phyloP scores from a whole-genome alignment of 2,888 invertebrate species.

The Muscina levida region DNA sequence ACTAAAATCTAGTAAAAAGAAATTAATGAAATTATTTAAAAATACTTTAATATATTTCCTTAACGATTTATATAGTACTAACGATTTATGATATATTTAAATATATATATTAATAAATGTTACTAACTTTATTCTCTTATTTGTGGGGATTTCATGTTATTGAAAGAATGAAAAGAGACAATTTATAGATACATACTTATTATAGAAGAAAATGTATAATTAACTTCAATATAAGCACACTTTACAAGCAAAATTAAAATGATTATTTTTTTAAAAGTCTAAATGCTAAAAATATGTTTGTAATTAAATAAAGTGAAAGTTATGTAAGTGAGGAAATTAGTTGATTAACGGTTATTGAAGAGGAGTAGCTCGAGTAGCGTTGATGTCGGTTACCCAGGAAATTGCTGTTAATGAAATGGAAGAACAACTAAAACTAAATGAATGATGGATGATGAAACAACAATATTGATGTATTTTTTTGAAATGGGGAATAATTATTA shows the following conservation, averaged over 20 bases:
- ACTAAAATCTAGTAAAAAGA: constrained; percentile 28
- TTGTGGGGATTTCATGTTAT: constrained; percentile 40
- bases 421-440: too few relatives aligned
- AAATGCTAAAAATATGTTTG: too few relatives aligned
- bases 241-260: constrained; percentile 44
- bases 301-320: too few relatives aligned
- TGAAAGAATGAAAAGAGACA: constrained; percentile 12
- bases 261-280: constrained; percentile 1
- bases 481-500: too few relatives aligned
- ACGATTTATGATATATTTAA: constrained; percentile 14
- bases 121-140: constrained; percentile 20
- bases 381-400: too few relatives aligned
- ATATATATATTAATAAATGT: not conserved
- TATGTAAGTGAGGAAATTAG: too few relatives aligned
- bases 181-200: constrained; percentile 11
- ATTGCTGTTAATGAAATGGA: too few relatives aligned
- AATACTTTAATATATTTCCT: constrained; percentile 33
- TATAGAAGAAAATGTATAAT: constrained; percentile 10
- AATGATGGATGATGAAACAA: too few relatives aligned
- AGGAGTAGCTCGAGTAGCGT: too few relatives aligned
- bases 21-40: constrained; percentile 11
- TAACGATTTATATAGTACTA: constrained; percentile 10
- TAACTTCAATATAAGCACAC: constrained; percentile 23
- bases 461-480: too few relatives aligned
- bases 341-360: too few relatives aligned